Evolutionary conservation across 2,797 vertebrate species (phyloP).

Genomic region (Eospalax fontanierii): DNA sequence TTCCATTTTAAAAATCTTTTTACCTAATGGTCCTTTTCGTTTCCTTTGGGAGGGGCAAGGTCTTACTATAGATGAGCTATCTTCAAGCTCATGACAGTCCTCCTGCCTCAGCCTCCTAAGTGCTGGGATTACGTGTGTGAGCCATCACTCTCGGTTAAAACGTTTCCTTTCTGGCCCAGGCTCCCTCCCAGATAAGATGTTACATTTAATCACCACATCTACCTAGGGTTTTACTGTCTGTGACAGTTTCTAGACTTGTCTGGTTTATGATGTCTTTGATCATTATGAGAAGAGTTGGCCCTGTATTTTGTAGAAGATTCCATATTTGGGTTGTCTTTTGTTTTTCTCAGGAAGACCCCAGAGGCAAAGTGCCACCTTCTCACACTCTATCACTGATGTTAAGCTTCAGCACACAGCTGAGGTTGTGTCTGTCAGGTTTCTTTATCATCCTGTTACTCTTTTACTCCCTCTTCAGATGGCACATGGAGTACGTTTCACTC

Average conservation of each 20-base stretch:
- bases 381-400: background rate
- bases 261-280: background rate
- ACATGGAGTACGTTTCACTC: background rate
- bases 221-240: background rate
- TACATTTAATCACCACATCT: background rate
- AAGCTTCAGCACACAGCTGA: background rate
- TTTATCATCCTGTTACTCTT: background rate
- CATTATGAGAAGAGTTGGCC: background rate
- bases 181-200: background rate
- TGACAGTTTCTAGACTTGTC: background rate
- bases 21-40: background rate
- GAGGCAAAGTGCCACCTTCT: background rate
- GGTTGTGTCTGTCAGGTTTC: background rate
- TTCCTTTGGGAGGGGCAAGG: background rate
- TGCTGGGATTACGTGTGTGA: too few relatives aligned
- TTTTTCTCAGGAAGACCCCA: background rate
- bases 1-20: background rate
- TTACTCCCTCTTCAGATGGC: background rate
- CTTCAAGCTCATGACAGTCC: background rate
- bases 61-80: background rate
- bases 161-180: background rate
- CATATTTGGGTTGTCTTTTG: background rate
- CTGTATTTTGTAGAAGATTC: background rate
- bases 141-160: too few relatives aligned
- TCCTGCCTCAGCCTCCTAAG: background rate